A percentile compares a stretch with the other conserved stretches of the same genome.
These are phyloP conservation scores for Temnothorax ravouxi DNA, from an alignment of 2,888 invertebrate genomes.

Conservation along the genomic window DNA sequence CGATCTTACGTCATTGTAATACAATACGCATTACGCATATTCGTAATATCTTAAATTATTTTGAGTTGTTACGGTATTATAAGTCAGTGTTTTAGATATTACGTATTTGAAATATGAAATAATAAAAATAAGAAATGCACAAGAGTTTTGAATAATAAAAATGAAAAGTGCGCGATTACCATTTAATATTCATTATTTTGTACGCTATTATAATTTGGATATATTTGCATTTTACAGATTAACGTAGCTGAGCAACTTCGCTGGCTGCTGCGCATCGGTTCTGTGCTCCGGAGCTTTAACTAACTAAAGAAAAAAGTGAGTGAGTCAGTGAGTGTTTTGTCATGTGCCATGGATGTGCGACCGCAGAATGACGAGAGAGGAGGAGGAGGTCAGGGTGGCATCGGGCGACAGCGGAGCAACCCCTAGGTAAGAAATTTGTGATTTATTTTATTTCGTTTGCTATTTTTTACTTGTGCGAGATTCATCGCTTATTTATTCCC, in stretches of 20 bases:
- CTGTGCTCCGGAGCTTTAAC: no score
- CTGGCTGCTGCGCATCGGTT: not conserved
- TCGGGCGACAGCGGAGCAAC: not conserved
- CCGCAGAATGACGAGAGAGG: not conserved
- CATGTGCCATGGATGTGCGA: not conserved
- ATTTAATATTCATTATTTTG: not conserved
- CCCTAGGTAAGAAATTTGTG: not conserved
- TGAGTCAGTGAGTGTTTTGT: not conserved
- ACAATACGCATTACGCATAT: not conserved
- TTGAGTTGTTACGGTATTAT: not conserved
- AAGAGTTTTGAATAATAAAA: not conserved
- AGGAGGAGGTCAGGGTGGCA: not conserved
- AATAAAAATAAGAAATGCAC: not conserved
- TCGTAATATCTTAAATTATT: not conserved
- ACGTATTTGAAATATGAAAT: not conserved
- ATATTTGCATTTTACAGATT: conserved; percentile 10
- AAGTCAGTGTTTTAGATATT: not conserved
- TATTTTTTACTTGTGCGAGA: not conserved
- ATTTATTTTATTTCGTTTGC: not conserved
- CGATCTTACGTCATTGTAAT: not conserved
- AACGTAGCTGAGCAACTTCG: not conserved
- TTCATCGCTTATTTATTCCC: not conserved
- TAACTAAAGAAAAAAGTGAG: no score
- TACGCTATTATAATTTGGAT: not conserved
- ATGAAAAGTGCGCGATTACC: not conserved